Base-by-base conservation (phyloP, 1,140 invertebrate species). In the Sitobion miscanthi region DNA sequence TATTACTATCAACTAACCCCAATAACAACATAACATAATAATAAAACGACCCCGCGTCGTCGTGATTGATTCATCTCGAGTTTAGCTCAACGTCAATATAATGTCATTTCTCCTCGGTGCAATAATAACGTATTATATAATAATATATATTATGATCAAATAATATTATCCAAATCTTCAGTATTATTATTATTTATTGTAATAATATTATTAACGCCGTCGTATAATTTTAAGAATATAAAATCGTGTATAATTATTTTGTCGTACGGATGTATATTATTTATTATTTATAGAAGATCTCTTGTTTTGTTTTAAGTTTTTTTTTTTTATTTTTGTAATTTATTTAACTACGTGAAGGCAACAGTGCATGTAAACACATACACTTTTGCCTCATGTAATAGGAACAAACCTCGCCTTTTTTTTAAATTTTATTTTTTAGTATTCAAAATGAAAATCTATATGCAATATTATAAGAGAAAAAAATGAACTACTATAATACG, bases 391-490 rank as follows among this genome's bases (percentile, higher is more conserved):
- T 52, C 49, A 6, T 85, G 14, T 38, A 54, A 42, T 85, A 38
- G 91, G 91, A 93, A 93, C 91, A 93, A 85, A 93, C 91, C 91
- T 93, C 91, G 91, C 91, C 91, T 91, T 83, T 93, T 91, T 77
- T 92, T 82, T 38, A 82, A 82, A 77, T 90, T 69, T 93, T 30
- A 85, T 93, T 52, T 93, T 85, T 38, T 90, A 57, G 52, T 62
- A 42, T 57, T 90, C 89, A 42, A 47, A 47, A 52, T 47, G 17
- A 57, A 54, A 89, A 62, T 42, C 35, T 52, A 21, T 52, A 21
- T 54, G 87, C 87, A 89, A 54, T 89, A 89, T 89, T 38, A 54
- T 89, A 52, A 87, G 30, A 38, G 30, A 20, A 87, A 87, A 54
- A 54, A 54, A 89, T 89, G n/a, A 89, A 87, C n/a, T 87, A 87